A percentile compares a stretch with the other conserved stretches of the same genome.
phyloP scores from a whole-genome alignment of 2,888 invertebrate species.

The Drosophila barbarae region DNA sequence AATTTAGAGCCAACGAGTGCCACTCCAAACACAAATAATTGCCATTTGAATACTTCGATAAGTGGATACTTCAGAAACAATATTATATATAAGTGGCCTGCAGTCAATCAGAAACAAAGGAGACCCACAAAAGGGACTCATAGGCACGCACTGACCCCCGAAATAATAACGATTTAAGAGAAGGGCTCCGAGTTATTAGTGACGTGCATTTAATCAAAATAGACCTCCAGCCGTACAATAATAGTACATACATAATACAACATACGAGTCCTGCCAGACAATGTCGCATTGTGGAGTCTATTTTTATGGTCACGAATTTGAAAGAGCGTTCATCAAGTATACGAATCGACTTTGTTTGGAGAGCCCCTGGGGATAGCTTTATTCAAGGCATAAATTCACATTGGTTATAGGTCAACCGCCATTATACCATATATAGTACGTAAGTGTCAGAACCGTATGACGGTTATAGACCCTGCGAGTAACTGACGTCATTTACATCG shows the following conservation, averaged over 20 bases:
- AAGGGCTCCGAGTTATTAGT: conserved; percentile 24
- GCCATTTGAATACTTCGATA: conserved; percentile 13
- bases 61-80: not conserved
- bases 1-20: conserved; percentile 4
- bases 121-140: not conserved
- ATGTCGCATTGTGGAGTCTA: conserved; percentile 31
- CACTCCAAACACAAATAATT: conserved; percentile 12
- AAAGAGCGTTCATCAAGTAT: not conserved
- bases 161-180: conserved; percentile 3
- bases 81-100: not conserved
- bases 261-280: conserved; percentile 15
- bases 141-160: conserved; percentile 16
- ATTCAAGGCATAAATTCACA: conserved; percentile 16
- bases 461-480: not conserved
- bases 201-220: conserved; percentile 47
- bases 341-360: conserved; percentile 1
- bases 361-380: conserved; percentile 11
- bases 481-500: conserved; percentile 33
- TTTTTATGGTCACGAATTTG: conserved; percentile 40
- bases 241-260: conserved; percentile 43
- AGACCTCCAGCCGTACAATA: conserved; percentile 35
- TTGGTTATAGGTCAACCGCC: conserved; percentile 5
- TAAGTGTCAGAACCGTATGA: conserved; percentile 9
- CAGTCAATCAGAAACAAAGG: conserved; percentile 17
- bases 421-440: conserved; percentile 2